Base-by-base conservation (phyloP, 2,113 vertebrate genomes). In the Potamarius usumacintae region DNA sequence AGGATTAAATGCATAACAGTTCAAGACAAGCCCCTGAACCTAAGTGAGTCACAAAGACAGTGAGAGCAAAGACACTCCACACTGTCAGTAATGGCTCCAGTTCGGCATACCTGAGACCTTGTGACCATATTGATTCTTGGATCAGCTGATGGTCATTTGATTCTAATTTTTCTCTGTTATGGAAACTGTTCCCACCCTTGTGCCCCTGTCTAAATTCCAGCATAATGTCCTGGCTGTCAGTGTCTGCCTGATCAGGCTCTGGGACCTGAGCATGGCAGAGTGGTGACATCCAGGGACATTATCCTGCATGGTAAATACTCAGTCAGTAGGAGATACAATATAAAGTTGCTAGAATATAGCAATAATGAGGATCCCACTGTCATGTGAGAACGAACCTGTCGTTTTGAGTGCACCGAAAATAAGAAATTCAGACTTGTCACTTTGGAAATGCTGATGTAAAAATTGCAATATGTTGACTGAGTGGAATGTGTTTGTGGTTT, bases 121-220 rank as follows among this genome's bases (percentile, higher is more conserved):
- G 92, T 97, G 96, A 97, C 96, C 90, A 57, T 88, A 93, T 82
- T 95, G 94, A 96, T 92, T 92, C 94, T 94, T 92, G 86, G 79
- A 96, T 92, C 96, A 97, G 96, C 96, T 97, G 96, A 97, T 95
- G 92, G 95, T 97, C 97, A 97, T 94, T 97, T 97, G 96, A 97
- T 95, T 96, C 93, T 88, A 94, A 93, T 95, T 93, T 94, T 0
- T 34, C 94, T 95, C 95, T 94, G 96, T 96, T 97, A 95, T 93
- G 94, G 94, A 95, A 95, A 95, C 92, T 91, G 90, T 93, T 91
- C 90, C 91, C 91, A 53, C 60, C 79, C 80, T 77, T 57, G 27
- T 65, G 77, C 78, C 63, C 62, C 50, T 65, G 60, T 69, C n/a
- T 72, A 57, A 86, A 84, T 57, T 88, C 83, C 57, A 71, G 30